Base-by-base conservation (phyloP, 1,140 invertebrate genomes). In the Musca vetustissima region DNA sequence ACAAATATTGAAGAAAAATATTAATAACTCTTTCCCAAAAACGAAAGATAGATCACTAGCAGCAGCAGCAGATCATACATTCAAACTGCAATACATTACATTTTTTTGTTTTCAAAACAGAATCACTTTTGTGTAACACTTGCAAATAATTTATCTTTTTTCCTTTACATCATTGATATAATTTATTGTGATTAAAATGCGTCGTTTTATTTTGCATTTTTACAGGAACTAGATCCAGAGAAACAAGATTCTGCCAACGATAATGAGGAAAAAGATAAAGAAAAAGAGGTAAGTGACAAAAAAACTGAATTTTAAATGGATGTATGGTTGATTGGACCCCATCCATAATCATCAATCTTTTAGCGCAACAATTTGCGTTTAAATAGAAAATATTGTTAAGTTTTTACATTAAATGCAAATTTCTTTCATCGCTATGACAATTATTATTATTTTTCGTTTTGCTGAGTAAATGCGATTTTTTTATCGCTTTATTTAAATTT, bases 181-280 rank as follows among this genome's bases (percentile, higher is more conserved):
- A 57, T 57, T 57, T 28, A 57, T 21, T 43, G 4, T 2, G 9
- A 32, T 47, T 64, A 22, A 64, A 64, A 64, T 64, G 28, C 25
- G 43, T 28, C 48, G n/a, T 49, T 47, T 50, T 22, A 24, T 73
- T 64, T 68, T 72, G 22, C 72, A 28, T 36, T 21, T 68, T 74
- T 78, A 66, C 74, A 87, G 86, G 86, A 86, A 69, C 83, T 86
- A 57, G 84, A 85, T 69, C 85, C 83, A 72, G 86, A 87, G 66
- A 83, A 84, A 72, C 85, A 85, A 75, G 83, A 84, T 77, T 83
- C 84, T 53, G 84, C 85, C 68, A 85, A 82, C 68, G 85, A 86
- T 64, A 83, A 79, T 47, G 84, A 86, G 47, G 81, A 83, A 17
- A 85, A 85, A 74, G 83, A 83, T 74, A 83, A 86, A 36, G 81